A percentile compares a stretch with the other conserved stretches of the same genome.
These are phyloP conservation scores for Himalopsyche kuldschensis DNA, from an alignment of 2,888 invertebrate species.

Conservation along the genomic window DNA sequence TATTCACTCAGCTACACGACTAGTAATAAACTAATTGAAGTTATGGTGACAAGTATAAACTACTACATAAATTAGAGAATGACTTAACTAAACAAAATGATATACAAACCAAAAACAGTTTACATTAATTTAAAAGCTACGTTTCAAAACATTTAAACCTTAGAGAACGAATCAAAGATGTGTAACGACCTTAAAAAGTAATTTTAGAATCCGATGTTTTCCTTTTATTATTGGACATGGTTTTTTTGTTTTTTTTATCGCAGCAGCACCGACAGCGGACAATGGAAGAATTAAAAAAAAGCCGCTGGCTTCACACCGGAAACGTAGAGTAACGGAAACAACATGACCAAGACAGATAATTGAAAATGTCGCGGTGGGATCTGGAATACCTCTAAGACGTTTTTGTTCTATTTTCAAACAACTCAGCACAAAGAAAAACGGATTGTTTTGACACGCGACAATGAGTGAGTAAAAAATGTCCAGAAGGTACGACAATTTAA, in stretches of 20 bases:
- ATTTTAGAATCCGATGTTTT: neutral
- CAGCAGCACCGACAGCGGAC: neutral
- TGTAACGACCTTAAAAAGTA: neutral
- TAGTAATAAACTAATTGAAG: too few relatives aligned
- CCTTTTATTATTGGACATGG: neutral
- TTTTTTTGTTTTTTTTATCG: neutral
- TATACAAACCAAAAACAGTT: too few relatives aligned
- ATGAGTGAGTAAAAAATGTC: too few relatives aligned
- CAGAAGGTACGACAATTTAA: too few relatives aligned
- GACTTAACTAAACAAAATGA: too few relatives aligned
- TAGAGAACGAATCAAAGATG: neutral
- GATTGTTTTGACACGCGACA: too few relatives aligned
- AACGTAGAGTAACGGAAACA: neutral
- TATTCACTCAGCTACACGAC: too few relatives aligned
- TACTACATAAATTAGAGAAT: too few relatives aligned
- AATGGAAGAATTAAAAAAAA: neutral
- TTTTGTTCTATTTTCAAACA: neutral
- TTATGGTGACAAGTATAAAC: too few relatives aligned
- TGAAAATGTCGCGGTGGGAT: neutral
- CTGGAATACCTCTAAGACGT: neutral
- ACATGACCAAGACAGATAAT: neutral
- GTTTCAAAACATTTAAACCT: too few relatives aligned
- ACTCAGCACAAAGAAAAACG: neutral
- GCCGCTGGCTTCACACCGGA: neutral
- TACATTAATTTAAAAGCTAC: too few relatives aligned